A percentile compares a stretch with the other conserved stretches of the same genome.
Evolutionary conservation across 1,140 invertebrate genomes (phyloP).

Genomic region (Bombus affinis): DNA sequence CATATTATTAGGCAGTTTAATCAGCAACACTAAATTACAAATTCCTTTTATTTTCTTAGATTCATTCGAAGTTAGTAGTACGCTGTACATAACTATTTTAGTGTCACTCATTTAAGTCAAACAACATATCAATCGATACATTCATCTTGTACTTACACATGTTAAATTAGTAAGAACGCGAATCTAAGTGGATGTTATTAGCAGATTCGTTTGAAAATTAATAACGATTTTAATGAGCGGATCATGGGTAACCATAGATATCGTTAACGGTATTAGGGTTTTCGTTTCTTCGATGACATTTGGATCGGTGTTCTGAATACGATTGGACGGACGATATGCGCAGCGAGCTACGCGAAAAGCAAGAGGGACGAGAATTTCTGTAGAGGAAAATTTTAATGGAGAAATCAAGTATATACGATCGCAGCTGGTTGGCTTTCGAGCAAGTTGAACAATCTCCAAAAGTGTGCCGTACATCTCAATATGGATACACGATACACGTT

Average conservation of each 20-base stretch:
- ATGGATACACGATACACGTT: conserved; percentile 22
- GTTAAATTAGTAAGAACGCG: neutral
- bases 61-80: too few species aligned
- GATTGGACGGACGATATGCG: neutral
- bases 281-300: too few species aligned
- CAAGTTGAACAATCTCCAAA: conserved; percentile 54
- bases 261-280: neutral
- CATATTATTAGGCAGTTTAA: too few species aligned
- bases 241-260: neutral
- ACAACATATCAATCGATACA: neutral
- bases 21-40: too few species aligned
- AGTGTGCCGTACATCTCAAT: conserved; percentile 58
- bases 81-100: too few species aligned
- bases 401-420: conserved; percentile 64
- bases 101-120: too few species aligned
- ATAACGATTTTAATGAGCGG: conserved; percentile 2
- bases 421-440: conserved; percentile 28
- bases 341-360: conserved; percentile 12
- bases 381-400: conserved; percentile 62
- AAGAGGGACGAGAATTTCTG: conserved; percentile 13
- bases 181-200: neutral
- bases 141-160: neutral
- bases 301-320: neutral
- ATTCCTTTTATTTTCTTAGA: too few species aligned
- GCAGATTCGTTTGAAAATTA: neutral